A percentile compares a stretch with the other conserved stretches of the same genome.
Evolutionary conservation across 2,113 vertebrate species (phyloP).

Genomic region (Hipposideros armiger): DNA sequence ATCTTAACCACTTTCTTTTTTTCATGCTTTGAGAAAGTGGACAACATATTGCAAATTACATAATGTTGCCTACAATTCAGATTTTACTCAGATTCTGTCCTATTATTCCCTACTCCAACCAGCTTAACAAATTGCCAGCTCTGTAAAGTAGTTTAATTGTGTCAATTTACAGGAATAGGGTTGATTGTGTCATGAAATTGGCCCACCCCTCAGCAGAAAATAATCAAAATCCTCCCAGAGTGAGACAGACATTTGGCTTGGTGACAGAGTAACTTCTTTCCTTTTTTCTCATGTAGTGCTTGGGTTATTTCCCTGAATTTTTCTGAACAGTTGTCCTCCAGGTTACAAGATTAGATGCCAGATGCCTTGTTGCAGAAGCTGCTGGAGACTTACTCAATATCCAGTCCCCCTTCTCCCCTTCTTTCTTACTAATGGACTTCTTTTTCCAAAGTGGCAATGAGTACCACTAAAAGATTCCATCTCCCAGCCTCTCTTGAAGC

Average conservation of each 20-base stretch:
- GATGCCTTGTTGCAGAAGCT: background rate
- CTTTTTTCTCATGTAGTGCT: background rate
- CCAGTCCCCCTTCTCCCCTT: background rate
- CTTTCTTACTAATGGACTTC: background rate
- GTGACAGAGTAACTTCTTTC: background rate
- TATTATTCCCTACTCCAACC: background rate
- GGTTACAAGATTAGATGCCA: background rate
- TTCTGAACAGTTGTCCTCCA: background rate
- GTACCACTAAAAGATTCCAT: background rate
- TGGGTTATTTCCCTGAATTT: background rate
- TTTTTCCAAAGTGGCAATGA: background rate
- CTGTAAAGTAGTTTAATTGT: background rate
- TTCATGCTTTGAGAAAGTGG: slow-evolving; percentile 17
- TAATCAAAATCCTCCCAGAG: background rate
- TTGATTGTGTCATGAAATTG: background rate
- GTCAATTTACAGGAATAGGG: background rate
- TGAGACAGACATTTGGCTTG: background rate
- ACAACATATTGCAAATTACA: background rate
- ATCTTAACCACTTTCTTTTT: background rate
- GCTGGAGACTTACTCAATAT: background rate
- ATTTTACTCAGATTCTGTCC: background rate
- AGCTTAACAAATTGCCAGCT: background rate
- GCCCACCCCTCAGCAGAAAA: background rate
- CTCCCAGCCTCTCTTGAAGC: background rate
- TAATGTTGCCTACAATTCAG: background rate